phyloP scores from a whole-genome alignment of 2,888 invertebrate genomes.

The Thyatira batis region DNA sequence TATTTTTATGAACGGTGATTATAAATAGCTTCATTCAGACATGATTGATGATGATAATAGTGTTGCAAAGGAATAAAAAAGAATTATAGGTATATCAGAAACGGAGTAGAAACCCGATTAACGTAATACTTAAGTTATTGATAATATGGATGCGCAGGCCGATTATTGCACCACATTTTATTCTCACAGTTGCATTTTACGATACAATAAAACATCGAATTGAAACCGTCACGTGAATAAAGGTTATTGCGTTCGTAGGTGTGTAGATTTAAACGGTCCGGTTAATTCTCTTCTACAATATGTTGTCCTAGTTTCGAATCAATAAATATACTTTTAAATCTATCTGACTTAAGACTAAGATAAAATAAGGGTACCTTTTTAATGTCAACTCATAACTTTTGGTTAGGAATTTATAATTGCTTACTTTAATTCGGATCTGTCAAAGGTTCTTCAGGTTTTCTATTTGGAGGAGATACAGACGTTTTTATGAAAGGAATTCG shows the following conservation, averaged over 20 bases:
- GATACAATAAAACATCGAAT: background rate
- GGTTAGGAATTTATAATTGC: too few relatives aligned
- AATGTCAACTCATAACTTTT: too few relatives aligned
- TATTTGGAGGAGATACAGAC: too few relatives aligned
- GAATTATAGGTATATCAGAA: background rate
- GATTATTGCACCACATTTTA: background rate
- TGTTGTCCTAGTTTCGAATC: too few relatives aligned
- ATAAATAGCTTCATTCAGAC: background rate
- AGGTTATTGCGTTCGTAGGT: background rate
- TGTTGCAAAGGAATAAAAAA: background rate
- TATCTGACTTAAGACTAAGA: too few relatives aligned
- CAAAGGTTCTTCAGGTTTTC: too few relatives aligned
- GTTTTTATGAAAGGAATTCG: too few relatives aligned
- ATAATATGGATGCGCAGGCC: background rate
- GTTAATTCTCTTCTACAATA: too few relatives aligned
- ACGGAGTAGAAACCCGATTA: background rate
- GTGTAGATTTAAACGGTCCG: too few relatives aligned
- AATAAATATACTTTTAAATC: too few relatives aligned
- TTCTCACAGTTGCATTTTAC: background rate
- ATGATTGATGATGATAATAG: background rate
- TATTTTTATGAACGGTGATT: background rate
- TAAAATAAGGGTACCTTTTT: too few relatives aligned
- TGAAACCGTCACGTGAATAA: background rate
- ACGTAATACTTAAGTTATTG: background rate
- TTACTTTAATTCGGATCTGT: too few relatives aligned